Conservation (phyloP, 2,113 vertebrate genomes). For the Rhagologus leucostigma region DNA sequence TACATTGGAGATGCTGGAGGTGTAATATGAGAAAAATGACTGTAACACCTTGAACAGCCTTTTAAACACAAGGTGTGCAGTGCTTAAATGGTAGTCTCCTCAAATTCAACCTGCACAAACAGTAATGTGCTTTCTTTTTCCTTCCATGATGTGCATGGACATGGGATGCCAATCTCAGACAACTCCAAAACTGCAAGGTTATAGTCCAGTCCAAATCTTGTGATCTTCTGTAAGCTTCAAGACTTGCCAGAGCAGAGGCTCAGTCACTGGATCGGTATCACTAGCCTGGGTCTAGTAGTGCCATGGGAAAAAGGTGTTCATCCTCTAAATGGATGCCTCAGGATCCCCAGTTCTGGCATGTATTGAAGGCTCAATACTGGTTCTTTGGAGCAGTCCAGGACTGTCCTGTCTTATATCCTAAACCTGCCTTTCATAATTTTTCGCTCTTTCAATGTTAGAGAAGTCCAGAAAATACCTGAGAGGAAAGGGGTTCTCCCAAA, state of each 20-base stretch:
- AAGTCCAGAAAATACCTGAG: neutral
- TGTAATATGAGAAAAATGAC: neutral
- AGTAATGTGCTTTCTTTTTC: neutral
- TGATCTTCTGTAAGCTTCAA: neutral
- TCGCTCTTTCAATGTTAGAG: neutral
- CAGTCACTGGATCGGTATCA: fast-evolving
- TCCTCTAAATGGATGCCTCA: neutral
- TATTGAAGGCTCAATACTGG: neutral
- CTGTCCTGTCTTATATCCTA: neutral
- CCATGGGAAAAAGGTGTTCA: neutral
- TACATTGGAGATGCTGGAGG: neutral
- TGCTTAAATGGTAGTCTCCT: neutral
- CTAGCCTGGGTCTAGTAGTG: neutral
- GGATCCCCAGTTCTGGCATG: neutral
- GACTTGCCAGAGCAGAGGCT: neutral
- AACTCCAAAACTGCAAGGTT: neutral
- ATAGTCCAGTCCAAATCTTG: neutral
- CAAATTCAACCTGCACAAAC: neutral
- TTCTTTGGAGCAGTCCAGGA: neutral
- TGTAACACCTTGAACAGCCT: neutral
- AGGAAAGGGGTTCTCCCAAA: neutral
- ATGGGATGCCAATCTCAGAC: neutral
- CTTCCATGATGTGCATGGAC: neutral
- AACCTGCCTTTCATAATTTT: neutral
- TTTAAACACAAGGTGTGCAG: neutral